Evolutionary conservation across 2,797 vertebrate genomes (phyloP), one percentile per base, ranked within the genome.

Genomic region (Melopsittacus undulatus): DNA sequence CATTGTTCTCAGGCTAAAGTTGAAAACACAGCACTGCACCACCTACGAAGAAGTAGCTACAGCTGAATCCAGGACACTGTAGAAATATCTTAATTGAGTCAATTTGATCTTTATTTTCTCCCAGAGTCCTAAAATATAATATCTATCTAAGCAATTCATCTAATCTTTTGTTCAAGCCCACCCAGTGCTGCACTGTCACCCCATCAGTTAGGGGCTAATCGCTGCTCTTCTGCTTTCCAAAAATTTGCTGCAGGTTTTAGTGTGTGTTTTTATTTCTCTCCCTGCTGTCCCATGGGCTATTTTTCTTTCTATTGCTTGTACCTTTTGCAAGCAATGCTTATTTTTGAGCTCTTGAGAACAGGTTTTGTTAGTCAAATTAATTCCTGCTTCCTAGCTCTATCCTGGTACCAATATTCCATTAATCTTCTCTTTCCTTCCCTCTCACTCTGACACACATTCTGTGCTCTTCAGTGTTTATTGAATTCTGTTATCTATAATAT

Each of bases 341-440:
- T 85, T 91, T 83, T 83, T 78, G 61, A 78, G 59, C 40, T 89
- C 66, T 81, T 42, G 43, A 91, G 74, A 94, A 91, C 51, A 86
- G n/a, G 74, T 92, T 94, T 75, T 67, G 43, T 87, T 70, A 94
- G 81, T 90, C 43, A 85, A 78, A 89, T 92, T 92, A 89, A 89
- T 83, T 73, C 43, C 52, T 24, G 11, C 79, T 93, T 91, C 77
- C 1, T 27, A 75, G 74, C 56, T 89, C 64, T 92, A 36, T 73
- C 72, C 7, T 63, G 21, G 64, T 79, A 77, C 74, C 30, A 70
- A 9, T 61, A 74, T 68, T 48, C 80, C 61, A 26, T 91, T 91
- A 94, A 94, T 95, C 43, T 51, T 79, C 17, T 45, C 1, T 86
- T 83, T 90, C 76, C 56, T 89, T 87, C 52, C 40, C 34, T 64